Percentiles rank a stretch among this genome's conserved stretches.
Conservation (phyloP, 2,797 vertebrate genomes). For the Alauda arvensis region DNA sequence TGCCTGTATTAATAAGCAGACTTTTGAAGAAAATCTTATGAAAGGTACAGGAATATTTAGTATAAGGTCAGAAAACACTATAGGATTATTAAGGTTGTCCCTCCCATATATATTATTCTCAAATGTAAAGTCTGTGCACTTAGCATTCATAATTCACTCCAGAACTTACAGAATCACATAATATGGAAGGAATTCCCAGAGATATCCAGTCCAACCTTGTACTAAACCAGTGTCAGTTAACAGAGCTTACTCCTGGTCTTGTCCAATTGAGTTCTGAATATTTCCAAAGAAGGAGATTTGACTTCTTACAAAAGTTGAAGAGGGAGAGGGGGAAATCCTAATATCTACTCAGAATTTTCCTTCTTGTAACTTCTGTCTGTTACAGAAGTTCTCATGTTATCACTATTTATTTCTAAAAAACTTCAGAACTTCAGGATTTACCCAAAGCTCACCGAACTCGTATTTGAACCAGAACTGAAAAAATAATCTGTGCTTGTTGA, state of each 20-base stretch:
- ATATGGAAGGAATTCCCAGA: not conserved
- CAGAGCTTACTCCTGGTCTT: not conserved
- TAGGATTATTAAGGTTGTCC: not conserved
- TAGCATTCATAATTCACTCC: not conserved
- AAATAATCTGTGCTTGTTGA: not conserved
- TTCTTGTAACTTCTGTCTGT: not conserved
- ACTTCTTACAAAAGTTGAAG: not conserved
- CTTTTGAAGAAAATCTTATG: not conserved
- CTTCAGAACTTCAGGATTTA: not conserved
- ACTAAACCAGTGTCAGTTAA: not conserved
- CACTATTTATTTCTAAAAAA: not conserved
- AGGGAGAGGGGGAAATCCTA: not conserved
- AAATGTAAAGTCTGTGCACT: not conserved
- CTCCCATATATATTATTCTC: not conserved
- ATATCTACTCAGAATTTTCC: not conserved
- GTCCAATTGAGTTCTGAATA: not conserved
- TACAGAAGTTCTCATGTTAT: not conserved
- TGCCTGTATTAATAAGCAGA: not conserved
- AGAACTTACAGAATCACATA: not conserved
- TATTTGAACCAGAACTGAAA: not conserved
- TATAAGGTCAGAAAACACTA: not conserved
- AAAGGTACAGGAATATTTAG: not conserved
- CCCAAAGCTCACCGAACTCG: not conserved
- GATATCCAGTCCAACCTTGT: not conserved
- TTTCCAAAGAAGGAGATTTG: not conserved